These are phyloP conservation scores for Melipona bicolor DNA, from an alignment of 2,888 invertebrate genomes.

Conservation along the genomic window DNA sequence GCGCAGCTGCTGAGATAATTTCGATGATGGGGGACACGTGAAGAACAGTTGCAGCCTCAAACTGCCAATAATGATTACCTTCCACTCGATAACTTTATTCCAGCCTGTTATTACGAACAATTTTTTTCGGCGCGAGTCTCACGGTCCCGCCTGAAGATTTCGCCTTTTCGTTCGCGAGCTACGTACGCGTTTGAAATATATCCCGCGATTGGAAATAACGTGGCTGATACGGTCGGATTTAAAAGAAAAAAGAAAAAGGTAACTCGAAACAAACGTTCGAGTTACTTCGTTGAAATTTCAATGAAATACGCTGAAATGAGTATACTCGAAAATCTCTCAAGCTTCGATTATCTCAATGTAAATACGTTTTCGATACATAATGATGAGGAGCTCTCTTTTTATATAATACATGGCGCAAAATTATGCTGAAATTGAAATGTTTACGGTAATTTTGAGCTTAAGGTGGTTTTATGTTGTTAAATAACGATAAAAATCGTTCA, in stretches of 20 bases:
- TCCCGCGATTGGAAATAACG: slow-evolving; percentile 11
- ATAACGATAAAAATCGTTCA: neutral
- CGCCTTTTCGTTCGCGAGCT: neutral
- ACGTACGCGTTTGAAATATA: neutral
- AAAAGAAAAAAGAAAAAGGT: no score
- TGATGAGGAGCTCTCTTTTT: neutral
- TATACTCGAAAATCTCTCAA: neutral
- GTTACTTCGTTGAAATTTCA: neutral
- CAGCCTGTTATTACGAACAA: slow-evolving; percentile 28
- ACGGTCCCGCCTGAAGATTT: neutral
- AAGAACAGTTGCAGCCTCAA: slow-evolving; percentile 11
- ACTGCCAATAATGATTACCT: slow-evolving; percentile 36
- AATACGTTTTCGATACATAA: neutral
- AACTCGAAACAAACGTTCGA: neutral
- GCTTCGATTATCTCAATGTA: neutral
- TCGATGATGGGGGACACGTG: slow-evolving; percentile 6
- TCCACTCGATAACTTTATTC: slow-evolving; percentile 24
- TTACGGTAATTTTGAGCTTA: neutral
- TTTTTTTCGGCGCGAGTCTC: slow-evolving; percentile 11
- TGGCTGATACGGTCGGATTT: neutral
- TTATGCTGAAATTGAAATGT: neutral
- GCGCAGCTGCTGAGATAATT: neutral
- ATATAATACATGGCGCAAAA: neutral
- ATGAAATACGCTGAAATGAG: neutral
- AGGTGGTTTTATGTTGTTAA: neutral